These are phyloP conservation scores for Adelges cooleyi DNA, from an alignment of 1,140 invertebrate genomes.

Conservation along the genomic window DNA sequence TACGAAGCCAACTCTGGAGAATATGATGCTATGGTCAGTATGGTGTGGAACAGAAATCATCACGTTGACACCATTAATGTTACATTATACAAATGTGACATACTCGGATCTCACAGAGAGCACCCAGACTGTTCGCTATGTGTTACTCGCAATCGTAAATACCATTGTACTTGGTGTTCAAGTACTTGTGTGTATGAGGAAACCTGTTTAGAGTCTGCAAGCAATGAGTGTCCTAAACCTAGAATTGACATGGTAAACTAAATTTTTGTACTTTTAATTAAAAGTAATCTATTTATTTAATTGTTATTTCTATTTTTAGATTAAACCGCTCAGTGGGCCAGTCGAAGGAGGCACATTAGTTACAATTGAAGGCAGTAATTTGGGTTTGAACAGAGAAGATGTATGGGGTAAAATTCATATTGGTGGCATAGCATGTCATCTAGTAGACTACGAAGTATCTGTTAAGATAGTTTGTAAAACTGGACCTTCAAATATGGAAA, in stretches of 20 bases:
- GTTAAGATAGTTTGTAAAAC: slow-evolving; percentile 81
- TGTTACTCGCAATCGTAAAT: slow-evolving; percentile 73
- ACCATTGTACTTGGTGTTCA: slow-evolving; percentile 85
- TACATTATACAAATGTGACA: slow-evolving; percentile 87
- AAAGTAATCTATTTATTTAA: neutral
- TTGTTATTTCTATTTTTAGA: slow-evolving; percentile 44
- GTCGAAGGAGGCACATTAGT: slow-evolving; percentile 90
- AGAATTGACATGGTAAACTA: slow-evolving; percentile 71
- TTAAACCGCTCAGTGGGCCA: slow-evolving; percentile 86
- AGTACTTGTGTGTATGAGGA: slow-evolving; percentile 74
- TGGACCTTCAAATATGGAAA: slow-evolving; percentile 57
- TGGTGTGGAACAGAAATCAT: slow-evolving; percentile 86
- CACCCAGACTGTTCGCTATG: slow-evolving; percentile 90
- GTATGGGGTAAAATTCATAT: slow-evolving; percentile 83
- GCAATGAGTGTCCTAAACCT: slow-evolving; percentile 78
- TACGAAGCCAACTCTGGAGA: slow-evolving; percentile 76
- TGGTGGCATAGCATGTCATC: slow-evolving; percentile 73
- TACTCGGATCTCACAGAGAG: slow-evolving; percentile 78
- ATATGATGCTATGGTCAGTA: slow-evolving; percentile 75
- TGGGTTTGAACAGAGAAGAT: slow-evolving; percentile 81
- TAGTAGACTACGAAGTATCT: slow-evolving; percentile 83
- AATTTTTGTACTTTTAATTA: neutral
- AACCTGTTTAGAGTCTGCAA: slow-evolving; percentile 57
- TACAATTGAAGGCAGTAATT: slow-evolving; percentile 90
- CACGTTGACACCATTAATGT: slow-evolving; percentile 82